Evolutionary conservation across 2,113 vertebrate species (phyloP).

Genomic region (Beaufortia kweichowensis): DNA sequence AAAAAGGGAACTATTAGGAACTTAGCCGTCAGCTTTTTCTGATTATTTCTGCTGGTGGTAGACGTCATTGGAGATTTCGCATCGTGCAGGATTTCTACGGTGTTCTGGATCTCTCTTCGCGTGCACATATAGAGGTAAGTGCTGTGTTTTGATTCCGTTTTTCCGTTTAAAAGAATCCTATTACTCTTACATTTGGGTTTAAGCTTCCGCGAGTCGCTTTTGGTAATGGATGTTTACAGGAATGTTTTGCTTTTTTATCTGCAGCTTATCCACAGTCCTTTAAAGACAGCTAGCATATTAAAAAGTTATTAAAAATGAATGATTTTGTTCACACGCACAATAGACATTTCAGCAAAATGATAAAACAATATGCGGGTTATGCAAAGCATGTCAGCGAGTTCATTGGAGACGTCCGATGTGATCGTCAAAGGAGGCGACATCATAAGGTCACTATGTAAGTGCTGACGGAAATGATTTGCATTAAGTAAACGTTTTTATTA

Average conservation of each 20-base stretch:
- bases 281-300: background rate
- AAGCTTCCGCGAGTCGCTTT: background rate
- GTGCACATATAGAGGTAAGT: slow-evolving; percentile 69
- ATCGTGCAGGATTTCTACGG: slow-evolving; percentile 60
- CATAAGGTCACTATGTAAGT: slow-evolving; percentile 4
- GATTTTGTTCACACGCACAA: background rate
- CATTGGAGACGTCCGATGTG: slow-evolving; percentile 11
- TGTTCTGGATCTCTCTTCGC: slow-evolving; percentile 40
- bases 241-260: slow-evolving; percentile 1
- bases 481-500: background rate
- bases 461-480: background rate
- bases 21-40: slow-evolving; percentile 62
- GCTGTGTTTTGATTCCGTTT: background rate
- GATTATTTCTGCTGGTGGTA: slow-evolving; percentile 58
- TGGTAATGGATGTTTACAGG: slow-evolving; percentile 8
- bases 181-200: background rate
- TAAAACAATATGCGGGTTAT: background rate
- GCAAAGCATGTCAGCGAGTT: slow-evolving; percentile 12
- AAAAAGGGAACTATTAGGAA: slow-evolving; percentile 60
- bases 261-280: background rate
- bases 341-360: background rate
- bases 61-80: slow-evolving; percentile 55
- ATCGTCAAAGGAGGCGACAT: background rate
- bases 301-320: background rate
- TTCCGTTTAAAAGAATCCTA: background rate